Base-by-base conservation (phyloP, 2,113 vertebrate species). In the Eulacestoma nigropectus region DNA sequence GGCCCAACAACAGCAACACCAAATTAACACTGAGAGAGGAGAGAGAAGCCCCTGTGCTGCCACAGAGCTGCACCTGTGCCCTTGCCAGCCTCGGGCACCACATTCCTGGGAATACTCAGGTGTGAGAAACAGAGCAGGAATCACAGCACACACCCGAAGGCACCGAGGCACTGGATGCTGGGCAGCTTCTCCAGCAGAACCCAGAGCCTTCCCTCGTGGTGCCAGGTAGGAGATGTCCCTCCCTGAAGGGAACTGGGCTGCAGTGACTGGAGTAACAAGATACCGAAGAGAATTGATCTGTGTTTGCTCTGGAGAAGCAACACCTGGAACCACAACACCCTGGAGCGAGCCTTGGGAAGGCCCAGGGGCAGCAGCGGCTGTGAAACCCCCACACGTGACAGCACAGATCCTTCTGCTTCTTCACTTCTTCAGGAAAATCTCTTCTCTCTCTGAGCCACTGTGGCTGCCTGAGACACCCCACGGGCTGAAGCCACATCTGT, bases 321-420 rank as follows among this genome's bases (percentile, higher is more conserved):
- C 39, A 25, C 33, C n/a, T 16, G 13, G 22, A 9, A 16, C 16
- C 57, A 69, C 37, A 16, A 11, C 27, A 12, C 7, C 41, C 32
- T 5, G 1, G 1, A 12, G 17, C 5, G 44, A 17, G 3, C 26
- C 26, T 30, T 33, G n/a, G 5, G 11, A 63, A 68, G 35, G 26
- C 7, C 72, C 50, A 5, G 1, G 23, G 27, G 27, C 52, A 67
- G 52, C 41, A 7, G 3, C 0, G 20, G 19, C 7, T 49, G 41
- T 52, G 59, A 27, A 26, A 17, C 2, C 22, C 39, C 44, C 1
- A 0, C 4, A n/a, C 2, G 22, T 20, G 42, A 13, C 0, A 20
- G 17, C 0, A 5, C 55, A 39, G 33, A 35, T 15, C n/a, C 29
- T 47, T 55, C 46, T 77, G 33, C 39, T 53, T 25, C 86, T 59